phyloP scores from a whole-genome alignment of 2,113 vertebrate genomes.

The Gobio gobio region DNA sequence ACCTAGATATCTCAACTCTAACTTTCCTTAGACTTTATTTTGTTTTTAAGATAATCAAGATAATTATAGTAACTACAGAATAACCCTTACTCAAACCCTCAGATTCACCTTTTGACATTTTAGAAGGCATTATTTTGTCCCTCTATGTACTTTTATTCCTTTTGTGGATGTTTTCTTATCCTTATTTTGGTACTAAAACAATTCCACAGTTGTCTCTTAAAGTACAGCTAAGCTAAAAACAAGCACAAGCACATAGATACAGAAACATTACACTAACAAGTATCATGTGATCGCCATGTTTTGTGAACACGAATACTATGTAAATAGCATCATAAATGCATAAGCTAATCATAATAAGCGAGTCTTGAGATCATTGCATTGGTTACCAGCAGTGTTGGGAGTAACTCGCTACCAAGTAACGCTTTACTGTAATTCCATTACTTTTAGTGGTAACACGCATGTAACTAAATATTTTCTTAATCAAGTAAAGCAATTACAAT shows the following conservation, averaged over 20 bases:
- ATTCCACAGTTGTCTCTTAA: not conserved
- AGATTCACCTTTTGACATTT: not conserved
- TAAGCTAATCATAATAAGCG: too few relatives aligned
- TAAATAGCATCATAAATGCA: not conserved
- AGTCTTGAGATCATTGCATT: too few relatives aligned
- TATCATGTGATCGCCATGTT: not conserved
- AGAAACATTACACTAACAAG: not conserved
- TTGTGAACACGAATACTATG: not conserved
- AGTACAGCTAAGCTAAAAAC: not conserved
- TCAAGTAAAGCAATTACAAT: too few relatives aligned
- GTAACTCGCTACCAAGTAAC: too few relatives aligned
- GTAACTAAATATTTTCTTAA: too few relatives aligned
- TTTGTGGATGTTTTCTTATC: not conserved
- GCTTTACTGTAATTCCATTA: too few relatives aligned
- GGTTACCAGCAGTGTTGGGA: too few relatives aligned
- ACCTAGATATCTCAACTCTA: not conserved
- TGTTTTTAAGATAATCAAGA: constrained; percentile 8
- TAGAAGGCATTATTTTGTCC: not conserved
- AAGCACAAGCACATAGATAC: not conserved
- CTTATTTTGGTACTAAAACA: not conserved
- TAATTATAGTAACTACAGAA: not conserved
- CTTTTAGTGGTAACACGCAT: too few relatives aligned
- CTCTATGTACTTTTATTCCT: not conserved
- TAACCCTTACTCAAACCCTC: not conserved
- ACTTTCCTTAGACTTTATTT: not conserved